Percentiles rank a stretch among this genome's conserved stretches.
Evolutionary conservation across 2,888 invertebrate genomes (phyloP).

Genomic region (Callyntrura guangdongensis): DNA sequence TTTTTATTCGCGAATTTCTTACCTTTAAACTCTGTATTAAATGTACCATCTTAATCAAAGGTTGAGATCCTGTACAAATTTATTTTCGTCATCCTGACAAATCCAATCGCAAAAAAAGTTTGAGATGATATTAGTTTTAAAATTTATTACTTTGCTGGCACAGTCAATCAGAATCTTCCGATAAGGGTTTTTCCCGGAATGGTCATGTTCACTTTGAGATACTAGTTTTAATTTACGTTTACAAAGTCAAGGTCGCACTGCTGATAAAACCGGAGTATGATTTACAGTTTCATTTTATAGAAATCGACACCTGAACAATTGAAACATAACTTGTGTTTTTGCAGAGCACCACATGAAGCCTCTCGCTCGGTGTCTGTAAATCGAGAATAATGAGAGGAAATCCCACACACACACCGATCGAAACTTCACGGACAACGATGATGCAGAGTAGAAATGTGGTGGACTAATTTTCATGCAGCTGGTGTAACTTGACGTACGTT

Average conservation of each 20-base stretch:
- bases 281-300: conserved; percentile 11
- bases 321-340: conserved; percentile 42
- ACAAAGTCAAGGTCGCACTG: background rate
- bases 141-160: background rate
- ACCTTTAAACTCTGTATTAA: background rate
- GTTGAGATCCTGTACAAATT: background rate
- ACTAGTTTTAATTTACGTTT: background rate
- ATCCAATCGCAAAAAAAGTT: too few relatives aligned
- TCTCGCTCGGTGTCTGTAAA: background rate
- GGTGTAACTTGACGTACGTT: background rate
- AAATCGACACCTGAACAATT: conserved; percentile 41
- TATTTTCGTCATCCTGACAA: background rate
- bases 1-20: conserved; percentile 5
- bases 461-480: background rate
- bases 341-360: conserved; percentile 32
- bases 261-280: conserved; percentile 26
- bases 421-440: background rate
- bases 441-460: background rate
- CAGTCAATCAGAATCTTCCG: conserved; percentile 10
- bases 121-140: background rate
- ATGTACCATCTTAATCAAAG: background rate
- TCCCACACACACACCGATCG: conserved; percentile 49
- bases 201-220: background rate
- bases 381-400: conserved; percentile 65
- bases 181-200: conserved; percentile 33